These are phyloP conservation scores for Eunapius fragilis DNA, from an alignment of 37 sponge, comb jelly and placozoan genomes.

Conservation along the genomic window DNA sequence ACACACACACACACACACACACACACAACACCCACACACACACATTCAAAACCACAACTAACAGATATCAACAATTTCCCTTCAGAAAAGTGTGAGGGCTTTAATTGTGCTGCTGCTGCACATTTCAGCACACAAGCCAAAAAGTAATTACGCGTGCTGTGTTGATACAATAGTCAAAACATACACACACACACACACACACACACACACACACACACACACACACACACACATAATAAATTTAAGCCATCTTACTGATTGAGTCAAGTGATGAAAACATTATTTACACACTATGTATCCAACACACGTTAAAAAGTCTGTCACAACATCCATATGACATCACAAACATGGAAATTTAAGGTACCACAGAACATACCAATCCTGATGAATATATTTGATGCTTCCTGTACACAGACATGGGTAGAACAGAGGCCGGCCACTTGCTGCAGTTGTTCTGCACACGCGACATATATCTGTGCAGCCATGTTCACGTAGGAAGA, in stretches of 20 bases:
- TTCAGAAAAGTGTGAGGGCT: too few relatives aligned
- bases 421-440: slow-evolving; percentile 83
- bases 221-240: slow-evolving; percentile 16
- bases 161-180: background rate
- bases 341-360: background rate
- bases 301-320: too few relatives aligned
- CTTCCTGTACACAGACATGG: slow-evolving; percentile 96
- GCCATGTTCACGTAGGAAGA: background rate
- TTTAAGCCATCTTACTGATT: too few relatives aligned
- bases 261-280: too few relatives aligned
- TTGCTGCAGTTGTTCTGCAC: slow-evolving; percentile 61
- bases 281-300: too few relatives aligned
- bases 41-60: too few relatives aligned
- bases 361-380: slow-evolving; percentile 58
- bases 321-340: background rate
- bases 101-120: too few relatives aligned
- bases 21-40: too few relatives aligned
- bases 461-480: slow-evolving; percentile 85
- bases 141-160: too few relatives aligned
- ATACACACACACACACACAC: slow-evolving; percentile 5
- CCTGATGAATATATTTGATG: slow-evolving; percentile 89
- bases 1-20: background rate
- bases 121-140: too few relatives aligned
- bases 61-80: too few relatives aligned
- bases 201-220: slow-evolving; percentile 24